Base-by-base conservation (phyloP, 2,888 invertebrate genomes). In the Epinotia ramella region DNA sequence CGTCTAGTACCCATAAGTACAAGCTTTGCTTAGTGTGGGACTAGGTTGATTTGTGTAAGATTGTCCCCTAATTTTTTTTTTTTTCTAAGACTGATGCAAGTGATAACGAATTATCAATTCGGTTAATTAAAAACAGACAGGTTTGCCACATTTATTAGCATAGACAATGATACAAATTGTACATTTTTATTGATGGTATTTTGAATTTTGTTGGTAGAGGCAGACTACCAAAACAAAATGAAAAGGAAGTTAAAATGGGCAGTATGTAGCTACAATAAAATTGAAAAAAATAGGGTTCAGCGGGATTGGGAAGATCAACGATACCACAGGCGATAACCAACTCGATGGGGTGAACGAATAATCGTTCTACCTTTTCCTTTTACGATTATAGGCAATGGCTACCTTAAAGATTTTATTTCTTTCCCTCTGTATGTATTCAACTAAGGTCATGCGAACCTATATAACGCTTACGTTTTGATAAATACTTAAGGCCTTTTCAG, bases 321-420 rank as follows among this genome's bases (percentile, higher is more conserved):
- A 67, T 76, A 76, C 76, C 71, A 72, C 76, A 76, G 67, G 71
- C 76, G 76, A 72, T 76, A 75, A 76, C 76, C 76, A 72, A 76
- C 76, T 76, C 66, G 76, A 76, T 72, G 71, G 76, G 76, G 76
- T 76, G 71, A 76, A 76, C 76, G 76, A 76, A 76, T 76, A 76
- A 76, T 76, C 76, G 76, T 72, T 76, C 71, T 76, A 76, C 71
- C 75, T 76, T 76, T 76, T 67, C 62, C 76, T 63, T 72, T 76
- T 76, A 76, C 76, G 76, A 76, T 76, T 76, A 76, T 76, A 67
- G 76, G 71, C 60, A 71, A 76, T 72, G 62, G 71, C 53, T 72
- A 67, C 71, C 71, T 76, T 66, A 72, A 66, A 71, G 71, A 72
- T 76, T 76, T 72, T 76, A 71, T 72, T 67, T 67, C 62, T 63